Evolutionary conservation across 2,113 vertebrate species (phyloP).

Genomic region (Micronycteris hirsuta): DNA sequence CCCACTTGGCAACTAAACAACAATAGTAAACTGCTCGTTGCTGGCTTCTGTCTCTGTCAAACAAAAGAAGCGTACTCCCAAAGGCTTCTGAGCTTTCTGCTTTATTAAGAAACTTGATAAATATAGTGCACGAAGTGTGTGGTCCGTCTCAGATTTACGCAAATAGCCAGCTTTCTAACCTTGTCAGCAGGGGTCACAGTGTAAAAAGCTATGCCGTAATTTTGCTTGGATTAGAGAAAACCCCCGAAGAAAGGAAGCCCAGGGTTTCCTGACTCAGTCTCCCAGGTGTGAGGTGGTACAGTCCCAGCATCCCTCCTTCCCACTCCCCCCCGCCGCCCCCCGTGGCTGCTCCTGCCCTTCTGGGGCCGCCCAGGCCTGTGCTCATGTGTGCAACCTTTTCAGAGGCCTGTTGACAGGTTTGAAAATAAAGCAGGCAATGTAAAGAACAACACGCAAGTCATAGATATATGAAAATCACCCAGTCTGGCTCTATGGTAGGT

Average conservation of each 20-base stretch:
- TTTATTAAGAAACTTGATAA: conserved; percentile 75
- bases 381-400: conserved; percentile 82
- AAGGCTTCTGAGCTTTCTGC: conserved; percentile 60
- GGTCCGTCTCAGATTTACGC: conserved; percentile 44
- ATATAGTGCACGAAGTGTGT: conserved; percentile 72
- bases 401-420: conserved; percentile 79
- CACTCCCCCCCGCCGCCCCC: not conserved
- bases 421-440: conserved; percentile 79
- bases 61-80: conserved; percentile 17
- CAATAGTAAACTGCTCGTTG: conserved; percentile 53
- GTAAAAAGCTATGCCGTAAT: conserved; percentile 38
- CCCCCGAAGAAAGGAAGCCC: conserved; percentile 25
- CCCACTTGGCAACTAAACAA: conserved; percentile 57
- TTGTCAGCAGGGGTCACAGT: conserved; percentile 59
- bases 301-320: conserved; percentile 26
- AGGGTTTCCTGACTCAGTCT: conserved; percentile 11
- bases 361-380: not conserved
- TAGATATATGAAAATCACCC: conserved; percentile 64
- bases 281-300: not conserved
- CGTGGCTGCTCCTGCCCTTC: not conserved
- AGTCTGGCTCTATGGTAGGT: conserved; percentile 8
- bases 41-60: conserved; percentile 54
- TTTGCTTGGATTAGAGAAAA: conserved; percentile 49
- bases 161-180: conserved; percentile 58
- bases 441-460: conserved; percentile 70